A percentile compares a stretch with the other conserved stretches of the same genome.
Evolutionary conservation across 2,797 vertebrate species (phyloP).

Genomic region (Odontamblyopus rebecca): DNA sequence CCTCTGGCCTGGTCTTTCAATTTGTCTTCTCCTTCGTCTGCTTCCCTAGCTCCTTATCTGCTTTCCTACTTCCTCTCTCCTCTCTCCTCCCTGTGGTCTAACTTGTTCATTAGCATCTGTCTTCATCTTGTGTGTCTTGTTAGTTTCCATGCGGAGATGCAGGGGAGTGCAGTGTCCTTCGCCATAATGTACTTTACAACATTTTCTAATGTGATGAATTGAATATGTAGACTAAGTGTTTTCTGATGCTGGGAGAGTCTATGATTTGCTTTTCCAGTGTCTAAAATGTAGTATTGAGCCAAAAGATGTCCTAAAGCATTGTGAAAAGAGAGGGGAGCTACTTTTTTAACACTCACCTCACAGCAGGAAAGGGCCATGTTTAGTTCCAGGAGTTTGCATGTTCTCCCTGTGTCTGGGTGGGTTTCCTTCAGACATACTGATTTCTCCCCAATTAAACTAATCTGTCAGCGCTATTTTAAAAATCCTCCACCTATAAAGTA

Average conservation of each 20-base stretch:
- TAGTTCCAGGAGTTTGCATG: background rate
- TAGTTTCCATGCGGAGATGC: conserved; percentile 1
- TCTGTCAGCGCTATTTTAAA: too few relatives aligned
- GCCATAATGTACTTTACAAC: background rate
- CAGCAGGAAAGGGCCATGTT: too few relatives aligned
- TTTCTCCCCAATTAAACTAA: too few relatives aligned
- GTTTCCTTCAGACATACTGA: background rate
- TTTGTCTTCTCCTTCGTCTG: conserved; percentile 52
- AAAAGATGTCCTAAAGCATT: too few relatives aligned
- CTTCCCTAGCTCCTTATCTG: background rate
- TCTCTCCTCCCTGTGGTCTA: background rate
- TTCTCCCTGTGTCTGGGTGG: background rate
- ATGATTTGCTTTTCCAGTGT: conserved; percentile 43
- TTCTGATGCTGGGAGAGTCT: conserved; percentile 28
- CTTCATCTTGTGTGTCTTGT: background rate
- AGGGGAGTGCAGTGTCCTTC: background rate
- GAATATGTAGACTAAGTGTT: background rate
- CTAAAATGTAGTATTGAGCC: conserved; percentile 19
- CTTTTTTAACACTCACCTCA: too few relatives aligned
- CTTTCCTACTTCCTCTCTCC: background rate
- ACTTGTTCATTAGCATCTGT: conserved; percentile 7
- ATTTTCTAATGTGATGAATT: conserved; percentile 43
- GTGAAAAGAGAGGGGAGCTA: too few relatives aligned
- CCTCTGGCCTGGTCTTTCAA: conserved; percentile 66
- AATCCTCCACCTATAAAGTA: background rate